These are phyloP conservation scores for Atherinomorus stipes DNA, from an alignment of 2,113 vertebrate genomes.

Conservation along the genomic window DNA sequence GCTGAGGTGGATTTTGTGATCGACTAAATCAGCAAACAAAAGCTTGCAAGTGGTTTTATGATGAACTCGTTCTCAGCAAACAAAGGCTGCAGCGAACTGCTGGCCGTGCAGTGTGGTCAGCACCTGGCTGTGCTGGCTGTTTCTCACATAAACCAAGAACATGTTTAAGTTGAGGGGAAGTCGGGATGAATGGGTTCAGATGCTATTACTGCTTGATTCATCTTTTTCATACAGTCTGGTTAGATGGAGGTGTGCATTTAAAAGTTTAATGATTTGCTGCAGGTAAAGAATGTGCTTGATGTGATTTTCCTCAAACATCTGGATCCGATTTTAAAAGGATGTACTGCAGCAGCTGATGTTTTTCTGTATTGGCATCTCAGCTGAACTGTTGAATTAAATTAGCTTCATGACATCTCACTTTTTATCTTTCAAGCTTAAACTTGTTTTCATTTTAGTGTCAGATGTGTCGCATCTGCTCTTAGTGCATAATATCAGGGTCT, in stretches of 20 bases:
- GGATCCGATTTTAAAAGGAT: background rate
- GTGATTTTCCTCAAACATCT: conserved; percentile 6
- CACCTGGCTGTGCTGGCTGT: conserved; percentile 36
- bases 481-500: background rate
- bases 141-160: conserved; percentile 53
- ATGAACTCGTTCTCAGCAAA: conserved; percentile 69
- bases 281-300: background rate
- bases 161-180: conserved; percentile 19
- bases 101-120: conserved; percentile 69
- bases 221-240: background rate
- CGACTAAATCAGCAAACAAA: conserved; percentile 78
- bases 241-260: background rate
- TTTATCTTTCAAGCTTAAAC: background rate
- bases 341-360: conserved; percentile 1
- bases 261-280: background rate
- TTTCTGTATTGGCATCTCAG: background rate
- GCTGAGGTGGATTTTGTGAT: conserved; percentile 71
- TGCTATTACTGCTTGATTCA: background rate
- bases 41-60: conserved; percentile 75
- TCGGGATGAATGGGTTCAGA: conserved; percentile 4
- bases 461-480: conserved; percentile 10
- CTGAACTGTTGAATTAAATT: conserved; percentile 7
- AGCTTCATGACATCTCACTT: background rate
- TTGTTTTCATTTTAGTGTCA: background rate
- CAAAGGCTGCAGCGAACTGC: conserved; percentile 72